Evolutionary conservation across 1,140 invertebrate species (phyloP).

Genomic region (Kradibia gibbosae): DNA sequence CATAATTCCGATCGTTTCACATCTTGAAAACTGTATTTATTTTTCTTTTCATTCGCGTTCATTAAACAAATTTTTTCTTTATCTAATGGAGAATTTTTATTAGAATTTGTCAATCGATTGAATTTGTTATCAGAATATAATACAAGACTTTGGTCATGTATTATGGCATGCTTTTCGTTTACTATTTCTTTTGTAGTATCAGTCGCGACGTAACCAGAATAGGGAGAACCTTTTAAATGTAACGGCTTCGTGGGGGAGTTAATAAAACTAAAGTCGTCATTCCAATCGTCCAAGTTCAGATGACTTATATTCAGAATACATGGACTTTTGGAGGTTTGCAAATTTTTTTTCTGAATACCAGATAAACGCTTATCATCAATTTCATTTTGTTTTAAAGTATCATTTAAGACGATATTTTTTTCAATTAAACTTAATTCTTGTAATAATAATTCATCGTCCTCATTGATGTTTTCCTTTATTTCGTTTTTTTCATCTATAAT

Average conservation of each 20-base stretch:
- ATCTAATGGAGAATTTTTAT: not conserved
- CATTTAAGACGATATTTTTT: no score
- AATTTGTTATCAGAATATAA: not conserved
- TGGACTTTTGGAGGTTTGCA: not conserved
- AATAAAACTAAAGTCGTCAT: constrained; percentile 1
- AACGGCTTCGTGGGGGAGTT: not conserved
- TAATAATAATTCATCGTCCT: not conserved
- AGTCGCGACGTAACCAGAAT: not conserved
- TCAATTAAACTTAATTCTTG: not conserved
- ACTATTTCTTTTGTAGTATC: not conserved
- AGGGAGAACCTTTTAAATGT: not conserved
- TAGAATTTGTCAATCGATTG: not conserved
- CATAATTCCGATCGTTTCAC: not conserved
- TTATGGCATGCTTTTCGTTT: not conserved
- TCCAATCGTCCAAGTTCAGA: not conserved
- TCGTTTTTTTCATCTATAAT: not conserved
- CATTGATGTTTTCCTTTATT: not conserved
- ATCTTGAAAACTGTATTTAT: not conserved
- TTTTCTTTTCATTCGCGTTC: not conserved
- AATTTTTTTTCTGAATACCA: not conserved
- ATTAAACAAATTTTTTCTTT: not conserved
- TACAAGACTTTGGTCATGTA: not conserved
- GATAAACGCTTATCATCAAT: not conserved
- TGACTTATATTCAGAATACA: not conserved
- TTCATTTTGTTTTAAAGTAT: not conserved